Evolutionary conservation across 2,888 invertebrate genomes (phyloP).

Genomic region (Tortrix viridana): DNA sequence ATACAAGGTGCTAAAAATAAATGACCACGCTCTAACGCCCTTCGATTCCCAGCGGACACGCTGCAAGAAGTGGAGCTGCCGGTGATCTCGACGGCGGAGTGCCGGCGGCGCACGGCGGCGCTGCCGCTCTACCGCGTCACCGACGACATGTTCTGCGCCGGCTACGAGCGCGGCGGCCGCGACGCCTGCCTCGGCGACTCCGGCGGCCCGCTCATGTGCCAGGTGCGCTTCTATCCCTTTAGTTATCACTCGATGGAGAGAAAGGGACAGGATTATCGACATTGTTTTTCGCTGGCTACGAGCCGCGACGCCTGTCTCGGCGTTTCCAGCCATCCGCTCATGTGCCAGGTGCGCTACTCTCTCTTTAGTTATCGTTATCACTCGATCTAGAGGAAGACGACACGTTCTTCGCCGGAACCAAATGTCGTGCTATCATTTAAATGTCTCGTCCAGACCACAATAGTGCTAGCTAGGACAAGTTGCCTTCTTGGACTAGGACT

Average conservation of each 20-base stretch:
- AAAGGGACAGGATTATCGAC: slow-evolving; percentile 73
- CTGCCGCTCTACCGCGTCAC: slow-evolving; percentile 90
- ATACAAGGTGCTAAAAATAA: no score
- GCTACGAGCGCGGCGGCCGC: slow-evolving; percentile 90
- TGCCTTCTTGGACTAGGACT: no score
- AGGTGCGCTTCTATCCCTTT: slow-evolving; percentile 65
- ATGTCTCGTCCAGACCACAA: no score
- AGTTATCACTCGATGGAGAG: no score
- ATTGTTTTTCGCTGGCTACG: slow-evolving; percentile 93
- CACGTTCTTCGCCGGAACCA: no score
- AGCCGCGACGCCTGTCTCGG: slow-evolving; percentile 92
- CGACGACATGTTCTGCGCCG: slow-evolving; percentile 93
- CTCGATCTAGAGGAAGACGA: no score
- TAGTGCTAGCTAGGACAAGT: no score
- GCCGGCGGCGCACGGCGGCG: slow-evolving; percentile 89
- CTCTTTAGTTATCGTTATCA: no score
- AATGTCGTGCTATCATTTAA: no score
- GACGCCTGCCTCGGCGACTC: slow-evolving; percentile 93
- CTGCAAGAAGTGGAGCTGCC: slow-evolving; percentile 92
- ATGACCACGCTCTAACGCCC: no score
- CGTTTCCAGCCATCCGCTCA: slow-evolving; percentile 91
- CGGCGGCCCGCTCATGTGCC: slow-evolving; percentile 91
- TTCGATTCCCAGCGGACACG: slow-evolving; percentile 86
- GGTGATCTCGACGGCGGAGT: slow-evolving; percentile 90
- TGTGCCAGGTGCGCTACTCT: slow-evolving; percentile 91